Evolutionary conservation across 2,113 vertebrate genomes (phyloP), one percentile per base, ranked within the genome.

Genomic region (Siniperca knerii): DNA sequence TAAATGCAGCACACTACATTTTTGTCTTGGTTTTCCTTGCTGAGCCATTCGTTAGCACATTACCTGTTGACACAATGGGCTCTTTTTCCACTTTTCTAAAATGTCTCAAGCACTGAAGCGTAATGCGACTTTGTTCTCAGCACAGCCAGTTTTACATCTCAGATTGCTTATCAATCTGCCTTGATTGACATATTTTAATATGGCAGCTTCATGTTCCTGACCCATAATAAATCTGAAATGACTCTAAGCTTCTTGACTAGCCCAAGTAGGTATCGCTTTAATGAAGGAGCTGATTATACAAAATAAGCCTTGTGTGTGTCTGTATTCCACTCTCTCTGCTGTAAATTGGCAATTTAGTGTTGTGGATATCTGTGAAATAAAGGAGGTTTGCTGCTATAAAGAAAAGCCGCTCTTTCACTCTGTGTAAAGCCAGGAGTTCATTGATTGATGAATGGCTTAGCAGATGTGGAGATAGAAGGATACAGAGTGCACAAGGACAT

Each of bases 371-470:
- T 92, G 85, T 93, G 89, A 90, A 92, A 91, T 84, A 91, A 93
- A 83, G 80, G 75, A 75, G 77, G 83, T 80, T 82, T 25, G 58
- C 76, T 61, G 78, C 79, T 77, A 65, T 74, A 87, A 89, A 83
- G 83, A 72, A 79, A 85, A 82, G 82, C 79, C 84, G 42, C 60
- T 84, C 71, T 85, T 76, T 87, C 79, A 68, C 48, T 83, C 60
- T 46, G 65, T 80, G 81, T 75, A 76, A 92, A 93, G 90, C 83
- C 75, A 62, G 73, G 48, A 83, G 72, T 85, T 91, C 79, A 92
- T 90, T 94, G 93, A 95, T 92, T 94, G 93, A 96, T 94, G 92
- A 95, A 93, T 93, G 90, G 87, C 85, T 91, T 44, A 82, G 92
- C 83, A 91, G 87, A 90, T 91, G 91, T 94, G 89, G 87, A 93